Percentiles rank a stretch among this genome's conserved stretches.
Conservation (phyloP, 2,797 vertebrate genomes). For the Leuciscus waleckii region DNA sequence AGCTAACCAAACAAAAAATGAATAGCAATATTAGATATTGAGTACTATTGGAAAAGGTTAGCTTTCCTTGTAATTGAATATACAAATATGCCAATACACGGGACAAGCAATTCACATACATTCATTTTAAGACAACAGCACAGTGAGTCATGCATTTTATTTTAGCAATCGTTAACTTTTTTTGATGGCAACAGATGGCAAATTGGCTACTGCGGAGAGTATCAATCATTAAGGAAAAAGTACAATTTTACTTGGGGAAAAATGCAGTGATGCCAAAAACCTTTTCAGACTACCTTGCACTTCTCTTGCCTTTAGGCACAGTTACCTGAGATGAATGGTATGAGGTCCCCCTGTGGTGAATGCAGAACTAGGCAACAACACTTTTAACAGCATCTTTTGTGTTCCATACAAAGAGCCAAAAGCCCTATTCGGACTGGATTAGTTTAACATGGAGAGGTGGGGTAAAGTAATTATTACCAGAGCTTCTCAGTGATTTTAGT, state of each 20-base stretch:
- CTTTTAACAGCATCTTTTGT: background rate
- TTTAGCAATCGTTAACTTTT: background rate
- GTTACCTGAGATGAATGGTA: background rate
- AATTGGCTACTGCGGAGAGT: background rate
- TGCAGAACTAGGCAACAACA: background rate
- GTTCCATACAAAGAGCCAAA: background rate
- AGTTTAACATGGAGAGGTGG: too few species aligned
- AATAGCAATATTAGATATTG: background rate
- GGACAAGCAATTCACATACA: background rate
- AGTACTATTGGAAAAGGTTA: background rate
- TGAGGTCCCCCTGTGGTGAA: background rate
- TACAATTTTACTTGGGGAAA: background rate
- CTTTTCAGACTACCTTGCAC: background rate
- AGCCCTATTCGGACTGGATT: too few species aligned
- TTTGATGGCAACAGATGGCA: background rate
- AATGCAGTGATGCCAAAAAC: background rate
- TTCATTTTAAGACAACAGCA: background rate
- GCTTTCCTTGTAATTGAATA: background rate
- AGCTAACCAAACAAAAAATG: background rate
- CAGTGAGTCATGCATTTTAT: background rate
- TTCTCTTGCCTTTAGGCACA: background rate
- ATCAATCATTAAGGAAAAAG: background rate
- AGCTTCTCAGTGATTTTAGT: too few species aligned
- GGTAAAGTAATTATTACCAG: too few species aligned
- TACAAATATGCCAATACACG: background rate